phyloP scores from a whole-genome alignment of 35 echinoderm and acorn worm genomes.

The Lytechinus pictus region DNA sequence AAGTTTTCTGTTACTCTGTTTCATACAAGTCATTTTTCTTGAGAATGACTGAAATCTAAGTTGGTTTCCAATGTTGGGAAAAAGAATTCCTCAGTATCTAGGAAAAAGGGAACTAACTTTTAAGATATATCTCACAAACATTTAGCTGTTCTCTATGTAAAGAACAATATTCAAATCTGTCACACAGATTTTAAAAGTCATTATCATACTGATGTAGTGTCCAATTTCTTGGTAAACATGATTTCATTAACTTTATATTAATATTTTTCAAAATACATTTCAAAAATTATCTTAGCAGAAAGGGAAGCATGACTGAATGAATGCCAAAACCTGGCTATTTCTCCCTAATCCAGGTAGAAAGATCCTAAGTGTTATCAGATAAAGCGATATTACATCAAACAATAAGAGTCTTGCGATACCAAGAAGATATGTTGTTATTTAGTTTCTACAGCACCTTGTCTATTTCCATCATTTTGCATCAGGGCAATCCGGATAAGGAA shows the following conservation, averaged over 20 bases:
- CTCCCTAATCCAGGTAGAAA: background rate
- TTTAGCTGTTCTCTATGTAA: background rate
- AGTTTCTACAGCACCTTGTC: conserved; percentile 23
- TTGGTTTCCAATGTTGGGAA: too few species aligned
- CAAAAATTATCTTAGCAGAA: background rate
- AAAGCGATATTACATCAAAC: background rate
- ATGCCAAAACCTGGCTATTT: background rate
- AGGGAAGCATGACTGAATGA: background rate
- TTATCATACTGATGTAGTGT: background rate
- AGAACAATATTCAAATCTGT: background rate
- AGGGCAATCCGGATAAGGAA: conserved; percentile 39
- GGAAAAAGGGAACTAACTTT: background rate
- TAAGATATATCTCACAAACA: background rate
- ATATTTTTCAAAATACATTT: background rate
- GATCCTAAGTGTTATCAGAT: background rate
- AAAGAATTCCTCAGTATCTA: background rate
- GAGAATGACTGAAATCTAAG: background rate
- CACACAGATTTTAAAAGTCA: background rate
- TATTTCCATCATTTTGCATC: conserved; percentile 34
- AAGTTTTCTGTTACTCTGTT: background rate
- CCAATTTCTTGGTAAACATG: background rate
- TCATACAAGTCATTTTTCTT: background rate
- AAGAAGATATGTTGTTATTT: background rate
- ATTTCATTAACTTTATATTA: background rate
- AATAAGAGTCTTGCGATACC: background rate